Conservation (phyloP, 2,797 vertebrate genomes). For the Neomorphus geoffroyi region DNA sequence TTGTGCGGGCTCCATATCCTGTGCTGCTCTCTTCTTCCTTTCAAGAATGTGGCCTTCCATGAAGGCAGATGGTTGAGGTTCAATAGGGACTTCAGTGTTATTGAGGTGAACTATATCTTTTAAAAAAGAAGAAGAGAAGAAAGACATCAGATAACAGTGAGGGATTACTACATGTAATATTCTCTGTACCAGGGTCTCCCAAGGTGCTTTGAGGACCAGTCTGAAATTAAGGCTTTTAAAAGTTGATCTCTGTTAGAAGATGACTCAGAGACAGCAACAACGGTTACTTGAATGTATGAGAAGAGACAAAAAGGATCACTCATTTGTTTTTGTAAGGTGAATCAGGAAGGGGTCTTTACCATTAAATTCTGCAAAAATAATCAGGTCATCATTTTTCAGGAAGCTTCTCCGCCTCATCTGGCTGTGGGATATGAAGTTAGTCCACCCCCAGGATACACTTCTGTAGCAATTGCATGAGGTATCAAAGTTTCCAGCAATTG, state of each 20-base stretch:
- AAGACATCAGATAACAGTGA: neutral
- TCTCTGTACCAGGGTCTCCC: neutral
- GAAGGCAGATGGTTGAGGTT: neutral
- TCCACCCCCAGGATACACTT: constrained; percentile 74
- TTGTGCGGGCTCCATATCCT: neutral
- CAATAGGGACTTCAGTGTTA: constrained; percentile 80
- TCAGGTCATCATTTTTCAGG: constrained; percentile 88
- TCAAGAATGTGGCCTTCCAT: constrained; percentile 3
- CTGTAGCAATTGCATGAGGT: constrained; percentile 71
- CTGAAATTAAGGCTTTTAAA: neutral
- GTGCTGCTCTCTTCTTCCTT: constrained; percentile 60
- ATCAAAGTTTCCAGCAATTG: constrained; percentile 71
- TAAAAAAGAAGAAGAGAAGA: neutral
- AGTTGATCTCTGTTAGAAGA: neutral
- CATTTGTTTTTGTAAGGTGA: neutral
- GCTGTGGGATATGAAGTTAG: constrained; percentile 80
- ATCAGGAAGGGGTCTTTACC: constrained; percentile 68
- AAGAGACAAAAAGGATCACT: neutral
- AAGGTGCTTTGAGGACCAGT: neutral
- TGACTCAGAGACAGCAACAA: neutral
- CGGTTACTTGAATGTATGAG: neutral
- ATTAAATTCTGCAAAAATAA: constrained; percentile 86
- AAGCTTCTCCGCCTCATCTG: constrained; percentile 81
- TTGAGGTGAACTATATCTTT: constrained; percentile 85
- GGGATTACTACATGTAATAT: neutral